Evolutionary conservation across 2,113 vertebrate species (phyloP).

Genomic region (Petaurus breviceps): DNA sequence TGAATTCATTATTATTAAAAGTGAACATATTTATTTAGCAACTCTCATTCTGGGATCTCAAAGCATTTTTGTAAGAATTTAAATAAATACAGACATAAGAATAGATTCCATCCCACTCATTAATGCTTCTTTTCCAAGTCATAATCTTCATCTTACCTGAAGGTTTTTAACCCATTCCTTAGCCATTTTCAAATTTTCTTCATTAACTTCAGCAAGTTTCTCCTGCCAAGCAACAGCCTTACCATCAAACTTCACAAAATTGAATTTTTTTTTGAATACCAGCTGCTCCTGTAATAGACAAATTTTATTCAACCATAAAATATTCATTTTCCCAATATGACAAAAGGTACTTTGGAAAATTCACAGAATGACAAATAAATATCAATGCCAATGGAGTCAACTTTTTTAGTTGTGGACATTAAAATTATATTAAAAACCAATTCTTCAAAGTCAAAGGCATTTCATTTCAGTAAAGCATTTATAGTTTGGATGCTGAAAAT

Average conservation of each 20-base stretch:
- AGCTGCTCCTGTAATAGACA: slow-evolving; percentile 87
- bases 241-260: slow-evolving; percentile 88
- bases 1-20: background rate
- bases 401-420: slow-evolving; percentile 43
- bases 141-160: slow-evolving; percentile 81
- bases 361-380: slow-evolving; percentile 21
- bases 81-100: background rate
- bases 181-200: slow-evolving; percentile 84
- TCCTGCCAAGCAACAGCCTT: slow-evolving; percentile 84
- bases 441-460: slow-evolving; percentile 32
- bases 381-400: slow-evolving; percentile 3
- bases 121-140: background rate
- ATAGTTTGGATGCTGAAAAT: background rate
- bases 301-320: slow-evolving; percentile 56
- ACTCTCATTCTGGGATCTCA: background rate
- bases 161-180: slow-evolving; percentile 86
- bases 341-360: background rate
- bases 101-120: background rate
- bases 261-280: slow-evolving; percentile 86
- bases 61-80: background rate
- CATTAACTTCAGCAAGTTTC: slow-evolving; percentile 85
- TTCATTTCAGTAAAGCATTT: slow-evolving; percentile 52
- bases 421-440: slow-evolving; percentile 47
- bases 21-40: background rate
- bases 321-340: slow-evolving; percentile 16